A percentile compares a stretch with the other conserved stretches of the same genome.
Conservation (phyloP, 1,140 invertebrate genomes). For the Heliothis subflexa region DNA sequence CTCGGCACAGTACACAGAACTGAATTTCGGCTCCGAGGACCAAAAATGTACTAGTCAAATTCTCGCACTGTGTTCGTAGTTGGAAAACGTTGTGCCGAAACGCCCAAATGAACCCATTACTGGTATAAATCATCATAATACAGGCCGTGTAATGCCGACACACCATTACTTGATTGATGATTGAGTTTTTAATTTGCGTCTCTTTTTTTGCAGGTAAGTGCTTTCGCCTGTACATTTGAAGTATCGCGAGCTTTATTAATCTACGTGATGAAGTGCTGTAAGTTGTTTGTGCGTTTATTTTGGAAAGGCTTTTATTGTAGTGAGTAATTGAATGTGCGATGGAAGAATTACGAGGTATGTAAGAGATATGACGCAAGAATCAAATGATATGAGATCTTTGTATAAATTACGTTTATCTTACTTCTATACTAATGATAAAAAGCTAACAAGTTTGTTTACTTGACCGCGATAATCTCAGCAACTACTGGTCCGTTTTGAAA, state of each 20-base stretch:
- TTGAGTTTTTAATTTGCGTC: slow-evolving; percentile 50
- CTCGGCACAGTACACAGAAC: neutral
- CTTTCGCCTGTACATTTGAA: slow-evolving; percentile 36
- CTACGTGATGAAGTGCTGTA: slow-evolving; percentile 20
- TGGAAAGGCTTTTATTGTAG: too few species aligned
- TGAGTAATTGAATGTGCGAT: too few species aligned
- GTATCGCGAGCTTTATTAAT: slow-evolving; percentile 37
- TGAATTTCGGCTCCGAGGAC: neutral
- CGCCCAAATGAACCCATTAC: slow-evolving; percentile 53
- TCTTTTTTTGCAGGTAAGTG: slow-evolving; percentile 56
- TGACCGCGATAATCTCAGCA: too few species aligned
- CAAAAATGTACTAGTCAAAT: neutral
- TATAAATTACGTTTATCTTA: too few species aligned
- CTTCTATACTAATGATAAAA: too few species aligned
- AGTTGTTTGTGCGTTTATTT: neutral
- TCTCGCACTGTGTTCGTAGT: slow-evolving; percentile 33
- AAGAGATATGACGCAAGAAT: too few species aligned
- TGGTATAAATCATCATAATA: slow-evolving; percentile 62
- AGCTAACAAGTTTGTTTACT: too few species aligned
- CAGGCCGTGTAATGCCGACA: slow-evolving; percentile 56
- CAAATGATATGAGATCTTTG: too few species aligned
- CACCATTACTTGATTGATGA: slow-evolving; percentile 65
- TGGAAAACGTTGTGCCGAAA: slow-evolving; percentile 35
- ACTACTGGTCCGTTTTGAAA: too few species aligned
- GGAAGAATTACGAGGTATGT: too few species aligned